phyloP scores from a whole-genome alignment of 1,140 invertebrate genomes.

The Bombus vancouverensis region DNA sequence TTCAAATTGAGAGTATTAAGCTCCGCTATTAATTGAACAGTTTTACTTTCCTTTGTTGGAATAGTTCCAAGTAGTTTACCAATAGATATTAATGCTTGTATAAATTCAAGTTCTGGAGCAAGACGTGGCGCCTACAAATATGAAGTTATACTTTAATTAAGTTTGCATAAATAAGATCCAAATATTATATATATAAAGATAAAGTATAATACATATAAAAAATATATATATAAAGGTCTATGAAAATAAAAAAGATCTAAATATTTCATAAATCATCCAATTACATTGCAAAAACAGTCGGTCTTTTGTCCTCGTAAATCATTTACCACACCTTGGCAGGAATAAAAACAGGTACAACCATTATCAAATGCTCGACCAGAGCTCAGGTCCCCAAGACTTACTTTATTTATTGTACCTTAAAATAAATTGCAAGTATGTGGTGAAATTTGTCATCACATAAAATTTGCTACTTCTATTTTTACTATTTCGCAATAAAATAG shows the following conservation, averaged over 20 bases:
- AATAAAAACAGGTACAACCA: conserved; percentile 94
- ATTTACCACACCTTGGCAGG: conserved; percentile 89
- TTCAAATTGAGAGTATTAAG: conserved; percentile 97
- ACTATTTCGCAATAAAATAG: background rate
- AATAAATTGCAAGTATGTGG: conserved; percentile 11
- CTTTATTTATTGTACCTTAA: conserved; percentile 82
- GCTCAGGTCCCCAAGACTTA: conserved; percentile 94
- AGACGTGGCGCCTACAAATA: conserved; percentile 89
- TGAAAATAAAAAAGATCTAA: background rate
- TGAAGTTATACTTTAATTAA: conserved; percentile 8
- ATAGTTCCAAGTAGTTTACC: conserved; percentile 94
- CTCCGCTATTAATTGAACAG: conserved; percentile 94
- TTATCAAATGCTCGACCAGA: conserved; percentile 98
- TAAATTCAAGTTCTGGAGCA: conserved; percentile 93
- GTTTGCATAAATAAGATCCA: background rate
- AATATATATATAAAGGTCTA: no score
- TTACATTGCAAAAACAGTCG: conserved; percentile 89
- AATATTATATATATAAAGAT: no score
- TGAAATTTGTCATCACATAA: background rate
- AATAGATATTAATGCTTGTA: conserved; percentile 93
- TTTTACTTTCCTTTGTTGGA: conserved; percentile 97
- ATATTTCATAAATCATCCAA: conserved; percentile 64
- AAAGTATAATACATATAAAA: no score
- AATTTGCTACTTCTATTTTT: background rate
- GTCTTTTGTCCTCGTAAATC: conserved; percentile 88